Evolutionary conservation across 2,888 invertebrate species (phyloP).

Genomic region (Griposia aprilina): DNA sequence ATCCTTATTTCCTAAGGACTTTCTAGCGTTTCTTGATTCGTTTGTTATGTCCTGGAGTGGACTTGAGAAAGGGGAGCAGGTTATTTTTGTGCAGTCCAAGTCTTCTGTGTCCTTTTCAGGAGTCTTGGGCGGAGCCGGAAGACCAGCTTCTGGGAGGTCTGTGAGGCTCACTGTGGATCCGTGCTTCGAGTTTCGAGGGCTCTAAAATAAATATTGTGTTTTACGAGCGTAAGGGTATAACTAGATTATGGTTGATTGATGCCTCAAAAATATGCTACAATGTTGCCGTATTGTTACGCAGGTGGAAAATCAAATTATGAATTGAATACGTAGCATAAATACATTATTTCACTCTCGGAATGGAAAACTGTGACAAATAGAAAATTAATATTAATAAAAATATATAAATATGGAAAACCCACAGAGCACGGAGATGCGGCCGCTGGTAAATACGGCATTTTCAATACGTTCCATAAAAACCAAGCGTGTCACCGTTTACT

Average conservation of each 20-base stretch:
- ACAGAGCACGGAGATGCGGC: neutral
- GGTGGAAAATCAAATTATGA: neutral
- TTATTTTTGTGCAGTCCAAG: conserved; percentile 72
- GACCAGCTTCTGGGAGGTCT: conserved; percentile 62
- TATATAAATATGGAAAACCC: too few species aligned
- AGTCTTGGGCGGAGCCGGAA: conserved; percentile 30
- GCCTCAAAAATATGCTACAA: neutral
- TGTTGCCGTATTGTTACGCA: neutral
- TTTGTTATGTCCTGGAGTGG: conserved; percentile 79
- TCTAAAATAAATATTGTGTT: conserved; percentile 64
- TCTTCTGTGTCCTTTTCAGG: conserved; percentile 60
- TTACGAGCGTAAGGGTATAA: neutral
- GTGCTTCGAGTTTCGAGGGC: conserved; percentile 66
- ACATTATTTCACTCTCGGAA: neutral
- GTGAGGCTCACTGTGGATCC: conserved; percentile 69
- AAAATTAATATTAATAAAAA: neutral
- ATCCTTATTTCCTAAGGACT: conserved; percentile 47
- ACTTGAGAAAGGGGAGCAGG: conserved; percentile 83
- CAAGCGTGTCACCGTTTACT: neutral
- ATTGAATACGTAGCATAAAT: neutral
- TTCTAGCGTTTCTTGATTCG: conserved; percentile 40
- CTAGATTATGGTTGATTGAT: neutral
- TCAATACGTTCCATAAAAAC: neutral
- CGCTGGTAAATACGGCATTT: neutral
- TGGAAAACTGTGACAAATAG: neutral